Base-by-base conservation (phyloP, 2,888 invertebrate genomes). In the Oxyscelio sp. region DNA sequence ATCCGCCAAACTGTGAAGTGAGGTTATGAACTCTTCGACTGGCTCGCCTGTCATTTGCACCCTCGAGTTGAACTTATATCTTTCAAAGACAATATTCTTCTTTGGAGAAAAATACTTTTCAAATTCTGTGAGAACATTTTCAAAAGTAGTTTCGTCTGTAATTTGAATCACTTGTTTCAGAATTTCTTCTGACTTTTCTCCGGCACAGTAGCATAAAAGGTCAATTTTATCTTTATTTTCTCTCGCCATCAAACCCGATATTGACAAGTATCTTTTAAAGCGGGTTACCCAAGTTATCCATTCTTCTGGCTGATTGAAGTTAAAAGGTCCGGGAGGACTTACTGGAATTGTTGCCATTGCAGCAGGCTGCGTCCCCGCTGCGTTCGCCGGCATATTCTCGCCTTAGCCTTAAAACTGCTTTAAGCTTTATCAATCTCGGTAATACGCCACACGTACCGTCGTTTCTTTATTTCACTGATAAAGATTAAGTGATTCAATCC, bases 171-270 rank as follows among this genome's bases (percentile, higher is more conserved):
- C 54, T 34, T 78, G 77, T 0, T 54, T 22, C 6, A 85, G 22
- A 31, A 87, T 81, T 34, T 87, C 88, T 48, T 89, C 87, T 1
- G 87, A 45, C 73, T 85, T 73, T 40, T 83, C 83, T 9, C 88
- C 89, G 81, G 87, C 86, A 27, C 83, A 68, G 50, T 89, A 90
- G 40, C 86, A 81, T 2, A 89, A 65, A 27, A 88, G 74, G 43
- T 90, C 83, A 1, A 88, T 85, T 65, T 85, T 84, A 38, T 87
- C 87, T 34, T 85, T 81, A 2, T 83, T 83, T 1, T 85, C 9
- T 22, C 43, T 78, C 15, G 24, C 6, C 19, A 11, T 19, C 15
- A 84, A 63, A 8, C 54, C 65, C 8, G 83, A 71, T 4, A 87
- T 79, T 1, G 75, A 63, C 15, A 87, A 17, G 17, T 74, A 86